Evolutionary conservation across 2,888 invertebrate genomes (phyloP).

Genomic region (Byasa hedistus): DNA sequence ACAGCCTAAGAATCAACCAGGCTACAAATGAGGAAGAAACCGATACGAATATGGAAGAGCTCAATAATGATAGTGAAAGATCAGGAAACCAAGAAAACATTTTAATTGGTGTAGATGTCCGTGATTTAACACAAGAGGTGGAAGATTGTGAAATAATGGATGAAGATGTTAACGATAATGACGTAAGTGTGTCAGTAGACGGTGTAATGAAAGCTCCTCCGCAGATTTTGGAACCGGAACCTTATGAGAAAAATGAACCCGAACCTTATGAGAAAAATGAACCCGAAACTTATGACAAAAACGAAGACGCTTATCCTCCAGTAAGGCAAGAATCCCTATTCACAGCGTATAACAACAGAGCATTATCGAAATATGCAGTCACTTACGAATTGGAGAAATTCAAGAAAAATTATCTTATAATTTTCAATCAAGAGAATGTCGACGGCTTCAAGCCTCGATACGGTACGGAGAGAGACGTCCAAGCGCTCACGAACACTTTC

Average conservation of each 20-base stretch:
- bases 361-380: constrained; percentile 47
- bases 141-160: constrained; percentile 9
- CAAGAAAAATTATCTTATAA: constrained; percentile 57
- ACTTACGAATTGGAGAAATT: constrained; percentile 64
- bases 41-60: constrained; percentile 16
- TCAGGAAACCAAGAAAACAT: not conserved
- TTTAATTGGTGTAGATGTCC: not conserved
- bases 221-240: constrained; percentile 20
- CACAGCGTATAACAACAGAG: constrained; percentile 38
- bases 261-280: not conserved
- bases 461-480: constrained; percentile 59
- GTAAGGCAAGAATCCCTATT: constrained; percentile 12
- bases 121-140: not conserved
- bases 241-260: too few species aligned
- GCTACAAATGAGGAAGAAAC: constrained; percentile 2
- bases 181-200: constrained; percentile 15
- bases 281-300: constrained; percentile 26
- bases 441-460: constrained; percentile 49
- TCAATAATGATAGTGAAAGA: constrained; percentile 13
- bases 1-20: constrained; percentile 12
- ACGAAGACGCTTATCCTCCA: not conserved
- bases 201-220: constrained; percentile 25
- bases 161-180: constrained; percentile 11
- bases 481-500: constrained; percentile 51
- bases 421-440: constrained; percentile 60